Base-by-base conservation (phyloP, 1,140 invertebrate species). In the Hormaphis cornu region DNA sequence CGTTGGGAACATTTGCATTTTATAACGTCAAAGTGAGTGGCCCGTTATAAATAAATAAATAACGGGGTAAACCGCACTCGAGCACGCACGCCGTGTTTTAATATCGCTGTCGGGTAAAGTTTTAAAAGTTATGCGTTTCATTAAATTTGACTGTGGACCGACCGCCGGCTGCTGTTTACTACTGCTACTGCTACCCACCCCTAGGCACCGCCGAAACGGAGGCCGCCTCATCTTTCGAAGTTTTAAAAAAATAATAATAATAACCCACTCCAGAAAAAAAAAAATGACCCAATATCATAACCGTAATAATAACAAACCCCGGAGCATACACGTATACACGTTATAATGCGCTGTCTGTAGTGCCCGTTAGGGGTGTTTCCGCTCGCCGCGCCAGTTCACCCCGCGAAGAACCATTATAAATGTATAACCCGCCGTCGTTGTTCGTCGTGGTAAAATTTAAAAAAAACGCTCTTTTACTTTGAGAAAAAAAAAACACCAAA, bases 81-180 rank as follows among this genome's bases (percentile, higher is more conserved):
- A 9, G 46, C 26, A 48, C 42, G 12, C 8, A 44, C 28, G 35
- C 44, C 24, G 22, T 66, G 61, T 48, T 66, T 66, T 50, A 66
- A 66, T 66, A 66, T 66, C 20, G 61, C 61, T 10, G 44, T 7
- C 28, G 61, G 61, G 18, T 24, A 66, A 66, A 66, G 61, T 66
- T 66, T 66, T 66, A 66, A 66, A 66, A 66, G 61, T 66, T 66
- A 66, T 66, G 61, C 44, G 61, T 66, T 66, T 66, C 61, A 66
- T 66, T 66, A 66, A 66, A 66, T 66, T 66, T 48, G 42, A 48
- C 61, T 48, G 28, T 66, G 44, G 61, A 50, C 61, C 61, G 42
- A 66, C 61, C 61, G 61, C 61, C 42, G 61, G 61, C 61, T 66
- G 61, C 61, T 66, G 61, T 66, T 66, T 66, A 66, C 61, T 33